Conservation (phyloP, 2,888 invertebrate genomes). For the Diarsia dahlii region DNA sequence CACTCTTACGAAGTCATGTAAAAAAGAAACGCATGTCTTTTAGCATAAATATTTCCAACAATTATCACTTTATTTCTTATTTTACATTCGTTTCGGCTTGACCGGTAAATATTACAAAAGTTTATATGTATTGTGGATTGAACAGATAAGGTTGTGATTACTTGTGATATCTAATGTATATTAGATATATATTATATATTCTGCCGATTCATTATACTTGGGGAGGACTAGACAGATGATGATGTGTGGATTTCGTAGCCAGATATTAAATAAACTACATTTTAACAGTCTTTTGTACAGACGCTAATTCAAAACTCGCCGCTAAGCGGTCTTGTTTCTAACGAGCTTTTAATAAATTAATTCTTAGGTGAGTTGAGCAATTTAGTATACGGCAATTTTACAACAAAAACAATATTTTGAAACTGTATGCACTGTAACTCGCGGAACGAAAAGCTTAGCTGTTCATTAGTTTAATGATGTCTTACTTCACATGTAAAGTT, state of each 20-base stretch:
- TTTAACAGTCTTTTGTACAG: not conserved
- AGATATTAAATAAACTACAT: not conserved
- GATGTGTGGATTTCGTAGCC: not conserved
- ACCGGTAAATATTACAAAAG: slow-evolving; percentile 46
- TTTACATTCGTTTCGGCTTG: slow-evolving; percentile 33
- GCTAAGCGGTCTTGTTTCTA: slow-evolving; percentile 14
- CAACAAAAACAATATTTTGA: not conserved
- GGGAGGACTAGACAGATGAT: not conserved
- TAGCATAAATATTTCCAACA: slow-evolving; percentile 50
- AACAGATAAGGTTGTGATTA: not conserved
- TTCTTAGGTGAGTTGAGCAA: slow-evolving; percentile 17
- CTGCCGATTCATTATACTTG: not conserved
- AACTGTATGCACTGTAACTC: not conserved
- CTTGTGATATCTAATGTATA: too few species aligned
- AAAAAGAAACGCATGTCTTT: slow-evolving; percentile 42
- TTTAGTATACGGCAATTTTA: not conserved
- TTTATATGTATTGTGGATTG: slow-evolving; percentile 23
- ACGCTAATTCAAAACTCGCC: not conserved
- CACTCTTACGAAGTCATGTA: slow-evolving; percentile 25
- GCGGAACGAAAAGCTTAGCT: not conserved
- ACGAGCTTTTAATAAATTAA: slow-evolving; percentile 1
- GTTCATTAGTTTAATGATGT: not conserved
- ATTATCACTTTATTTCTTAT: slow-evolving; percentile 58
- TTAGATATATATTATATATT: too few species aligned
- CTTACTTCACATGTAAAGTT: not conserved